Conservation (phyloP, 2,888 invertebrate species). For the Orthosia gracilis region DNA sequence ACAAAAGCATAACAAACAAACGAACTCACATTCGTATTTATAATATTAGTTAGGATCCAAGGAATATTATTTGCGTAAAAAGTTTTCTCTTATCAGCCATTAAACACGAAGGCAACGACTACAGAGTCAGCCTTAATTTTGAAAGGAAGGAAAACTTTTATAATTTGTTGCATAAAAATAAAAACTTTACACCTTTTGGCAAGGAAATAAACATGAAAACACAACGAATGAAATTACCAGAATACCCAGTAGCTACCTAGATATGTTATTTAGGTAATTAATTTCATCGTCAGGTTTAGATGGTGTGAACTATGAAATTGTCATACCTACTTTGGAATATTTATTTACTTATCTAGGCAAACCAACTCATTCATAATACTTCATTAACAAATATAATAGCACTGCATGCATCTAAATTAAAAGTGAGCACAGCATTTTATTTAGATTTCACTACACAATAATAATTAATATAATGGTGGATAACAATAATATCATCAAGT, state of each 20-base stretch:
- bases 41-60: too few species aligned
- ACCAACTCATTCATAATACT: too few species aligned
- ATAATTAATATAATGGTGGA: too few species aligned
- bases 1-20: too few species aligned
- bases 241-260: background rate
- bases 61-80: background rate
- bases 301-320: background rate
- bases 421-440: too few species aligned
- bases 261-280: too few species aligned
- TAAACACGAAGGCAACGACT: constrained; percentile 2
- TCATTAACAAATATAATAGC: too few species aligned
- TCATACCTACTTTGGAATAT: background rate
- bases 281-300: background rate
- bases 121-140: constrained; percentile 10
- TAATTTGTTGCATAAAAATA: constrained; percentile 12
- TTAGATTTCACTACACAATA: too few species aligned
- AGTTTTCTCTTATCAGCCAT: constrained; percentile 9
- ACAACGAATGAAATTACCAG: background rate
- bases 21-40: too few species aligned
- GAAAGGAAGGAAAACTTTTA: constrained; percentile 15
- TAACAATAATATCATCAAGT: too few species aligned
- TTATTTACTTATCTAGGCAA: too few species aligned
- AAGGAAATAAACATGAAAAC: constrained; percentile 10
- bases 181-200: background rate
- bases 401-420: too few species aligned